Evolutionary conservation across 2,888 invertebrate genomes (phyloP), one percentile per base, ranked within the genome.

Genomic region (Drosophila infuscata): DNA sequence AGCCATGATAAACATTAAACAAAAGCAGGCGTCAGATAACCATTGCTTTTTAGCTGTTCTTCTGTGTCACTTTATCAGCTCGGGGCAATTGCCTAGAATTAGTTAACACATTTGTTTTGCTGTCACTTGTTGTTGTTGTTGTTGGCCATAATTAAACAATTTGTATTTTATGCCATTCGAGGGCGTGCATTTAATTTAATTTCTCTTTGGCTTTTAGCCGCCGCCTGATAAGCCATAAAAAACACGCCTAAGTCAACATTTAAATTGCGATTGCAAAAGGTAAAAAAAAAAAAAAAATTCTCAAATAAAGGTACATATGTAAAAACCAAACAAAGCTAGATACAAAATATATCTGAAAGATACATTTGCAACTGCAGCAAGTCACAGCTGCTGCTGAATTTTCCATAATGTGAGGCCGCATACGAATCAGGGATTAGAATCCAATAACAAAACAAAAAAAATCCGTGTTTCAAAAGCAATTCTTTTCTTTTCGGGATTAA

Each of bases 231-330:
- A 80, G 77, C 74, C 70, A 74, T 79, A 80, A 82, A 80, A 81
- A 82, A 83, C 76, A 83, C 81, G 88, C 91, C 88, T 85, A 91
- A 91, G 81, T 85, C 85, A 92, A 92, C 88, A 91, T 84, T 86
- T 83, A 82, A 90, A 82, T 91, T 91, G 89, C 83, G 88, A 80
- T 89, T 81, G 81, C 80, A 65, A 69, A 73, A 71, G 70, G 25
- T 35, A 36, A 36, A 38, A 46, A 57, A 32, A n/a, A 29, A 29
- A 35, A n/a, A 3, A 3, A 17, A 33, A 25, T 25, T 25, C 35
- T 15, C 43, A 60, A 53, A 51, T 48, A 57, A 71, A 4, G 25
- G 46, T 46, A 71, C 53, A 35, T 15, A 33, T 60, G 38, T 65
- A 25, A 51, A 49, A 52, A 20, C 7, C 17, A 58, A 32, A 66